phyloP scores from a whole-genome alignment of 2,888 invertebrate genomes.

The Thymelicus lineola region DNA sequence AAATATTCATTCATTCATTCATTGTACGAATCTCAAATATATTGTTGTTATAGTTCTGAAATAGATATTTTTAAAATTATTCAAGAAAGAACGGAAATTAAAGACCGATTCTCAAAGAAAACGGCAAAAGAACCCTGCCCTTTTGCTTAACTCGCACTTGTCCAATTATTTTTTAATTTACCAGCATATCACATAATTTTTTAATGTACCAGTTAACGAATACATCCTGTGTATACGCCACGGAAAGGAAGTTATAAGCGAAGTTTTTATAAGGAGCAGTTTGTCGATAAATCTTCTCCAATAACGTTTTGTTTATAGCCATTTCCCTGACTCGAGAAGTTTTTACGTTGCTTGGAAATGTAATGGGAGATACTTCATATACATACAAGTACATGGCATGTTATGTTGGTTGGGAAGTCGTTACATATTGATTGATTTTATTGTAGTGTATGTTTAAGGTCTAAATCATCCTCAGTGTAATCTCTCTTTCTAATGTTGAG shows the following conservation, averaged over 20 bases:
- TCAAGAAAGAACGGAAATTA: too few species aligned
- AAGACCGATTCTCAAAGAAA: too few species aligned
- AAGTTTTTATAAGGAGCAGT: constrained; percentile 11
- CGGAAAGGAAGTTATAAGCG: constrained; percentile 3
- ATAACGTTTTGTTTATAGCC: constrained; percentile 14
- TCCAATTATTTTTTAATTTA: too few species aligned
- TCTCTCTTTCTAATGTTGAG: too few species aligned
- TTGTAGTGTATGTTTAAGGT: background rate
- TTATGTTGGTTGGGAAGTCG: background rate
- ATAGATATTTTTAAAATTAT: too few species aligned
- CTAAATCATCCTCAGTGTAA: too few species aligned
- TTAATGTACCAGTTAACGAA: background rate
- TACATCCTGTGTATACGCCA: background rate
- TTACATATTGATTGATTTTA: background rate
- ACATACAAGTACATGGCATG: background rate
- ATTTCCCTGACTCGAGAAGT: background rate
- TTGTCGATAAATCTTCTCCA: constrained; percentile 14
- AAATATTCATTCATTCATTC: too few species aligned
- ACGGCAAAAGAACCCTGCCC: too few species aligned
- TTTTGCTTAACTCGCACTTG: too few species aligned
- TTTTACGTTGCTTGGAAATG: background rate
- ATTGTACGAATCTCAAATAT: too few species aligned
- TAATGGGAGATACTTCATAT: background rate
- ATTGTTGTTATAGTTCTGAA: too few species aligned
- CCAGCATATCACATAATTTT: too few species aligned